phyloP scores from a whole-genome alignment of 2,888 invertebrate genomes.

The Podabrus alpinus region DNA sequence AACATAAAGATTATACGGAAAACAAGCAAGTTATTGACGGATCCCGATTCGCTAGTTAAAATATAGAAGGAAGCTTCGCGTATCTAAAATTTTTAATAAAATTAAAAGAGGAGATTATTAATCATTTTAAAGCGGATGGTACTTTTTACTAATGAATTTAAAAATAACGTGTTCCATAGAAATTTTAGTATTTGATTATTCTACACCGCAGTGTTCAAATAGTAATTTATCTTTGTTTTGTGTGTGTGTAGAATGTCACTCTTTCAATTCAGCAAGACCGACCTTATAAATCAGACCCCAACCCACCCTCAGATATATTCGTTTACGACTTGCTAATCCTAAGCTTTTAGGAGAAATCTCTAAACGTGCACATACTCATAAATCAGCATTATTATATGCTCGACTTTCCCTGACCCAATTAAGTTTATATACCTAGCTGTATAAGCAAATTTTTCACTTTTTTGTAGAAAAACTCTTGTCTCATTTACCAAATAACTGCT shows the following conservation, averaged over 20 bases:
- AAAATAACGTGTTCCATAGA: neutral
- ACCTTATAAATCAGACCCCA: conserved; percentile 23
- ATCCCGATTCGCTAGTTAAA: neutral
- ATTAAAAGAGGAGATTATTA: neutral
- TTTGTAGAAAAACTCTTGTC: neutral
- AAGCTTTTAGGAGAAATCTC: neutral
- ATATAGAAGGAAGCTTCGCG: neutral
- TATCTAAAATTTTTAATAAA: neutral
- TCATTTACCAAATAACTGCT: neutral
- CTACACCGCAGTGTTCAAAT: conserved; percentile 26
- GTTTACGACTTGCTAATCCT: conserved; percentile 14
- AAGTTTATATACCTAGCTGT: neutral
- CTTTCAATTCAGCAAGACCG: conserved; percentile 29
- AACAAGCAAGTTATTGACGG: neutral
- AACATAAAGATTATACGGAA: too few species aligned
- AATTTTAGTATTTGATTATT: conserved; percentile 27
- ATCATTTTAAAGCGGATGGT: neutral
- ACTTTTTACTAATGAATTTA: neutral
- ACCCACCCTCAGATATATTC: conserved; percentile 14
- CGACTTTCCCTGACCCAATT: neutral
- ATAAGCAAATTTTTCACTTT: conserved; percentile 1
- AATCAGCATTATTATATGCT: conserved; percentile 13
- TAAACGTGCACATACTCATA: conserved; percentile 5
- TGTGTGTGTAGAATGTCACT: conserved; percentile 25
- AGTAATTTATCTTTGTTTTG: conserved; percentile 33